Percentiles rank a stretch among this genome's conserved stretches.
Conservation (phyloP, 2,113 vertebrate species). For the Antechinus stuartii region DNA sequence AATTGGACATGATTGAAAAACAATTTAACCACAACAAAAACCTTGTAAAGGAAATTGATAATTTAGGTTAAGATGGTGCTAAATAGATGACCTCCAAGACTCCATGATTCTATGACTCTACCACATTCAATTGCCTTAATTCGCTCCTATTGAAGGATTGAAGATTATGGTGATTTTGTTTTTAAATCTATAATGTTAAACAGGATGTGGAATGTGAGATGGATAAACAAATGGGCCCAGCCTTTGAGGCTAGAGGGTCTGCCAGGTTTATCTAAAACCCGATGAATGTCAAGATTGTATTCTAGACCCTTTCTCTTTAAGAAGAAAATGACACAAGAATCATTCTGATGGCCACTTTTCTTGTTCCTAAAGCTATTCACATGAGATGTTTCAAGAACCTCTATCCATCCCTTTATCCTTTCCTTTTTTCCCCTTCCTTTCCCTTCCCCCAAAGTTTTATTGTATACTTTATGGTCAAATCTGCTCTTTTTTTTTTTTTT, state of each 20-base stretch:
- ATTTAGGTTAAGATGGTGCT: neutral
- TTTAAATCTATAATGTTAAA: neutral
- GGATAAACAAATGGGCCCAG: neutral
- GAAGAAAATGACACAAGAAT: neutral
- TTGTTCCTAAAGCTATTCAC: neutral
- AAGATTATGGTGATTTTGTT: neutral
- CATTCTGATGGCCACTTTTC: neutral
- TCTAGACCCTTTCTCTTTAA: neutral
- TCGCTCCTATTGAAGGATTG: neutral
- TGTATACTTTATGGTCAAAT: conserved; percentile 46
- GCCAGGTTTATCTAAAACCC: neutral
- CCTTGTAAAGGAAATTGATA: neutral
- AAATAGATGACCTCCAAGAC: neutral
- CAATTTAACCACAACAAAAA: neutral
- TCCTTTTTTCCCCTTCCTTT: neutral
- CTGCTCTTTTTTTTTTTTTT: conserved; percentile 1
- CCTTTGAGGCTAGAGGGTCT: conserved; percentile 5
- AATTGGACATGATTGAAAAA: too few relatives aligned
- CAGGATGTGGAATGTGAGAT: neutral
- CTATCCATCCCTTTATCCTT: neutral
- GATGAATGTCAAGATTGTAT: neutral
- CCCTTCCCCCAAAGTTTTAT: neutral
- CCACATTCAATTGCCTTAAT: neutral
- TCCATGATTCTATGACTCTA: neutral
- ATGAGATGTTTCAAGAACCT: neutral